Conservation (phyloP, 2,113 vertebrate genomes). For the Neomonachus schauinslandi region DNA sequence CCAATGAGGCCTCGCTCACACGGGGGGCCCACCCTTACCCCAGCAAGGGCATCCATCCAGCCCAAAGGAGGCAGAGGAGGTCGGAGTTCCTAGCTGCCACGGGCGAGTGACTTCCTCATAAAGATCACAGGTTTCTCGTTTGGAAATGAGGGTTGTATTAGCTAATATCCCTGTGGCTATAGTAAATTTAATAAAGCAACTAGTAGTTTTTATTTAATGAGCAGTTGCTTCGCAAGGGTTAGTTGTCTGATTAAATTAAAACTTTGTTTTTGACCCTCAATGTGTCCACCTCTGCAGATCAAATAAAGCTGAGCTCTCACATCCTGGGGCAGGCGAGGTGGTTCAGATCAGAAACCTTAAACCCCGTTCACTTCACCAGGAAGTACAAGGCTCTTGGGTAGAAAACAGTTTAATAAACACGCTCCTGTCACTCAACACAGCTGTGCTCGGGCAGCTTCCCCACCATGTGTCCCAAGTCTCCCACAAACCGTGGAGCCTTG, state of each 20-base stretch:
- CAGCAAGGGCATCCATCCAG: rapidly evolving
- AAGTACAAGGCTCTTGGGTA: background rate
- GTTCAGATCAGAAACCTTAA: background rate
- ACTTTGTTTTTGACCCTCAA: background rate
- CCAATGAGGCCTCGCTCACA: rapidly evolving
- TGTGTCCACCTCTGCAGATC: rapidly evolving
- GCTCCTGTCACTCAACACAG: rapidly evolving
- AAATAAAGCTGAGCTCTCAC: background rate
- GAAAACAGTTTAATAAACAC: background rate
- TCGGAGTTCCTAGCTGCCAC: background rate
- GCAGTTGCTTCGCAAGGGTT: background rate
- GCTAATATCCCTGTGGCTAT: background rate
- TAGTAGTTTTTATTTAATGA: background rate
- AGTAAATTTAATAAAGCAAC: background rate
- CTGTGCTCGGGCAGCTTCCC: background rate
- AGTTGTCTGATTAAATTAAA: background rate
- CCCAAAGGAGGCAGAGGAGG: background rate
- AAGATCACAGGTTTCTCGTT: background rate
- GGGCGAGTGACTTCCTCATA: rapidly evolving
- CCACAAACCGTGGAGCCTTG: background rate
- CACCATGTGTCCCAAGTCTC: rapidly evolving
- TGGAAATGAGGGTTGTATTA: background rate
- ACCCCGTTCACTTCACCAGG: background rate
- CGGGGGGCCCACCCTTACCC: rapidly evolving
- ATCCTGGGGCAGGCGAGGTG: background rate